These are phyloP conservation scores for Lagorchestes hirsutus DNA, from an alignment of 2,797 vertebrate species.

Conservation along the genomic window DNA sequence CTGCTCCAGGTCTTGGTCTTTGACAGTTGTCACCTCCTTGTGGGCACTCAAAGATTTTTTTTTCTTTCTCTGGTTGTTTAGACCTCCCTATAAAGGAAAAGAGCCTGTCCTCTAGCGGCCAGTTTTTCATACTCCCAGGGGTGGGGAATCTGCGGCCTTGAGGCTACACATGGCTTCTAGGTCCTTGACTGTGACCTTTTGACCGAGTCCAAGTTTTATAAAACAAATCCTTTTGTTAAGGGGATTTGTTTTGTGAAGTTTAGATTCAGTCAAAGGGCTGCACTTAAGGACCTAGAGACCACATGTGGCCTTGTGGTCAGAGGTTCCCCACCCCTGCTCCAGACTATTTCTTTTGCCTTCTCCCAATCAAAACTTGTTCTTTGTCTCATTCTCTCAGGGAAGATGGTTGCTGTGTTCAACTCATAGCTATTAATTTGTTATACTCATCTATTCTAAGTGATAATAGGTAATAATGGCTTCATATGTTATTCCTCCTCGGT, in stretches of 20 bases:
- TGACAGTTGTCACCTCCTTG: background rate
- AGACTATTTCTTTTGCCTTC: background rate
- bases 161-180: no score
- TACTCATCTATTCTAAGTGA: background rate
- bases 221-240: no score
- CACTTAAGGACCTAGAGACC: no score
- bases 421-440: background rate
- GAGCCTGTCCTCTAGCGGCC: background rate
- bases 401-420: background rate
- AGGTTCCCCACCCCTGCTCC: no score
- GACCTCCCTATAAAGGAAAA: background rate
- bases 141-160: no score
- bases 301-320: no score
- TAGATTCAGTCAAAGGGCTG: no score
- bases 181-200: no score
- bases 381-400: background rate
- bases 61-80: background rate
- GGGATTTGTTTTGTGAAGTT: no score
- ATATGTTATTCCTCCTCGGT: background rate
- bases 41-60: background rate
- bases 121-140: background rate
- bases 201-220: no score
- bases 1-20: background rate
- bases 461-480: background rate
- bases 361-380: background rate